Evolutionary conservation across 2,888 invertebrate genomes (phyloP).

Genomic region (Drosophila setosimentum): DNA sequence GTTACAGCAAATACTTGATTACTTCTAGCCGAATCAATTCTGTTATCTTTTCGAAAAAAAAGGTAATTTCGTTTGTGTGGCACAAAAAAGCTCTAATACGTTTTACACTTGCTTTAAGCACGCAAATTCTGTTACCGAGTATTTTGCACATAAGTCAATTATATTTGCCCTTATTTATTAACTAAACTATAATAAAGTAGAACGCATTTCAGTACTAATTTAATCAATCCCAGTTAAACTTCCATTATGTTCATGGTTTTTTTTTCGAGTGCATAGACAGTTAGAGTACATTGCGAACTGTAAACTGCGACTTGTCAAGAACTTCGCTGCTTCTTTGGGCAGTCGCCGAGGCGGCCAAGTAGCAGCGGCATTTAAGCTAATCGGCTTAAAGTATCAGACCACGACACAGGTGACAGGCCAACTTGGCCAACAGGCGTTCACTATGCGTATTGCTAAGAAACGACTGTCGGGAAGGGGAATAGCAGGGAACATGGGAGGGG

Average conservation of each 20-base stretch:
- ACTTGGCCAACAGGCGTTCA: conserved; percentile 34
- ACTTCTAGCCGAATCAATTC: neutral
- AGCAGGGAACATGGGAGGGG: no score
- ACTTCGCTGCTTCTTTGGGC: conserved; percentile 18
- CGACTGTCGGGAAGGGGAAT: neutral
- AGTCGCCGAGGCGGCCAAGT: conserved; percentile 44
- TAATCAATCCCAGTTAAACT: neutral
- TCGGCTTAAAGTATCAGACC: conserved; percentile 79
- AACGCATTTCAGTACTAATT: neutral
- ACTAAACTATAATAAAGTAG: neutral
- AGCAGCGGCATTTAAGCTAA: conserved; percentile 73
- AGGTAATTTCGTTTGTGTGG: neutral
- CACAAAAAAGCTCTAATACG: neutral
- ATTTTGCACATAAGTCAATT: neutral
- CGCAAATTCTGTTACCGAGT: neutral
- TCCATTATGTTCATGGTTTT: neutral
- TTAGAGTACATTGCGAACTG: conserved; percentile 13
- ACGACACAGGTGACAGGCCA: conserved; percentile 73
- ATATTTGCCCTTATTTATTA: neutral
- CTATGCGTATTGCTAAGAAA: conserved; percentile 8
- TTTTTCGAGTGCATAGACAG: neutral
- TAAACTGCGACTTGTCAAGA: conserved; percentile 31
- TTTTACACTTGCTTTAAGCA: neutral
- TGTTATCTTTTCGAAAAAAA: neutral
- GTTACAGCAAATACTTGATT: neutral